Base-by-base conservation (phyloP, 2,797 vertebrate species). In the Oreonectes daqikongensis region DNA sequence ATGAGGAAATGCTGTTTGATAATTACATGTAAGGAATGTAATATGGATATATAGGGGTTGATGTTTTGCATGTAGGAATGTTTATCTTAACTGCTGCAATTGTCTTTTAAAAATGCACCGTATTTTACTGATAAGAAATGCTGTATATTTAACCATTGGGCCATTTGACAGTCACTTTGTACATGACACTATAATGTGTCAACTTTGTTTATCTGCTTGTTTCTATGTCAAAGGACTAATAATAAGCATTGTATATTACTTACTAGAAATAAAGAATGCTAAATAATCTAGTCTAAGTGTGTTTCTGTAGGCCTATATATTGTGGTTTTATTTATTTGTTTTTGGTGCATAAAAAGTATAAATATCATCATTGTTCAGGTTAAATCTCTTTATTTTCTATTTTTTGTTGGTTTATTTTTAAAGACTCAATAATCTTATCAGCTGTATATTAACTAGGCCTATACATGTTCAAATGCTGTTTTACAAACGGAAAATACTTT, bases 21-120 rank as follows among this genome's bases (percentile, higher is more conserved):
- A 75, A 68, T 80, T 61, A 75, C 24, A 67, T 69, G 60, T 76
- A 79, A 64, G 69, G 69, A 84, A 78, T 83, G 79, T 79, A 79
- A 69, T 66, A 52, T 73, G 61, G 72, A 77, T 77, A 53, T 79
- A 72, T 55, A 78, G 50, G 53, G 78, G 59, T 71, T 70, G 46
- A 60, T 72, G 46, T 74, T 77, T 69, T 84, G 85, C 85, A 86
- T 85, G 85, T 81, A 72, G 81, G 85, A 86, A 82, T 86, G 85
- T 84, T 77, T 48, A 81, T 79, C 73, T 63, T 70, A 57, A 73
- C 69, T 81, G 73, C 78, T 83, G 72, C 79, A 77, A 67, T 73
- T 81, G 73, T 81, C 70, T 84, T 82, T 77, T 86, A 74, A 72
- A 71, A 78, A 77, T 78, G 65, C 77, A 76, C 64, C 55, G 69